These are phyloP conservation scores for Agriopis leucophaearia DNA, from an alignment of 2,888 invertebrate species.

Conservation along the genomic window DNA sequence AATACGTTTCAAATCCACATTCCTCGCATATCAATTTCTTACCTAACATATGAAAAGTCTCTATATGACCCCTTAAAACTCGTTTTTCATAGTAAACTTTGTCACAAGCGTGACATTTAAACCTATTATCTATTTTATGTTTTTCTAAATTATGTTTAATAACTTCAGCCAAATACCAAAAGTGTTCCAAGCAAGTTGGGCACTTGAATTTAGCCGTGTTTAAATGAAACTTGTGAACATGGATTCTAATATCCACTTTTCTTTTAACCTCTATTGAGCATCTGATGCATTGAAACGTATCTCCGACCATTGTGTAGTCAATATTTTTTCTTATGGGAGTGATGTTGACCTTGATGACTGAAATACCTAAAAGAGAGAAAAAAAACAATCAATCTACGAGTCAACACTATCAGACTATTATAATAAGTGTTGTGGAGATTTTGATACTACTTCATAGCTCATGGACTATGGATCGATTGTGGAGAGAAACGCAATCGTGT, in stretches of 20 bases:
- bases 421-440: no score
- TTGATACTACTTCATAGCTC: no score
- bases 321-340: slow-evolving; percentile 1
- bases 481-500: no score
- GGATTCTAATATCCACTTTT: not conserved
- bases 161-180: not conserved
- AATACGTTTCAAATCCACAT: slow-evolving; percentile 71
- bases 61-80: slow-evolving; percentile 31
- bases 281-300: slow-evolving; percentile 2
- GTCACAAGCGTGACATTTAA: slow-evolving; percentile 46
- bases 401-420: no score
- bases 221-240: not conserved
- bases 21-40: slow-evolving; percentile 44
- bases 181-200: not conserved
- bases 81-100: slow-evolving; percentile 22
- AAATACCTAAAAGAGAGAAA: not conserved
- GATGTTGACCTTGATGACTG: slow-evolving; percentile 1
- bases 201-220: not conserved
- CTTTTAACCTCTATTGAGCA: not conserved
- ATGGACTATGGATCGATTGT: no score
- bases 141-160: slow-evolving; percentile 55
- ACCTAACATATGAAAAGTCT: slow-evolving; percentile 27
- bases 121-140: slow-evolving; percentile 51
- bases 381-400: no score
- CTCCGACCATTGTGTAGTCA: slow-evolving; percentile 5